These are phyloP conservation scores for Cryptotermes secundus DNA, from an alignment of 1,140 invertebrate species.

Conservation along the genomic window DNA sequence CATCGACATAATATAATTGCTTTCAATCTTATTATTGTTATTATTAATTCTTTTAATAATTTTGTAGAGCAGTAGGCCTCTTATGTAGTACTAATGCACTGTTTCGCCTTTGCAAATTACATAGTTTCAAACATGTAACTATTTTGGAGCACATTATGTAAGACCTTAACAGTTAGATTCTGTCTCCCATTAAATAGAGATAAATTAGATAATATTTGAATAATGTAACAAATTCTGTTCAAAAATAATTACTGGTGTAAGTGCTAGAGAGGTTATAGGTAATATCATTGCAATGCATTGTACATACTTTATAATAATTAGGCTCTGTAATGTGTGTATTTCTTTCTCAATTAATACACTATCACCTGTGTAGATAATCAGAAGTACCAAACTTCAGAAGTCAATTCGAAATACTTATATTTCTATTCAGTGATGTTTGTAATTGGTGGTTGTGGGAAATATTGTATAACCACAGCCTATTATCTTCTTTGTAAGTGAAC, in stretches of 20 bases:
- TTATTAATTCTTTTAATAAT: too few species aligned
- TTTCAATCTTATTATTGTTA: neutral
- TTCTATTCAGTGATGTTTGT: slow-evolving; percentile 17
- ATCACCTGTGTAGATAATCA: neutral
- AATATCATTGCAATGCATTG: neutral
- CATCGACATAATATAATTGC: neutral
- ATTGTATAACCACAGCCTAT: neutral
- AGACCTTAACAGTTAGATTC: neutral
- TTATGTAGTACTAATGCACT: neutral
- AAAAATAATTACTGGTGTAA: neutral
- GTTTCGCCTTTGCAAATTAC: neutral
- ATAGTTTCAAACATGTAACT: neutral
- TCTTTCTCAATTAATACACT: neutral
- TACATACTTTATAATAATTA: neutral
- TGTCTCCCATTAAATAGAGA: too few species aligned
- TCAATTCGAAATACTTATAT: slow-evolving; percentile 1
- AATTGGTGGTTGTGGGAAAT: neutral
- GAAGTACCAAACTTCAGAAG: slow-evolving; percentile 13
- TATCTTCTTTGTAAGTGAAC: neutral
- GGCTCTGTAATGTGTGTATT: neutral
- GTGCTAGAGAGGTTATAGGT: neutral
- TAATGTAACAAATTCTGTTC: neutral
- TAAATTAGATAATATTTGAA: too few species aligned
- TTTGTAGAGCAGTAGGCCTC: too few species aligned
- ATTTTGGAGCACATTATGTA: neutral